Evolutionary conservation across 2,888 invertebrate genomes (phyloP).

Genomic region (Eutolmus rufibarbis): DNA sequence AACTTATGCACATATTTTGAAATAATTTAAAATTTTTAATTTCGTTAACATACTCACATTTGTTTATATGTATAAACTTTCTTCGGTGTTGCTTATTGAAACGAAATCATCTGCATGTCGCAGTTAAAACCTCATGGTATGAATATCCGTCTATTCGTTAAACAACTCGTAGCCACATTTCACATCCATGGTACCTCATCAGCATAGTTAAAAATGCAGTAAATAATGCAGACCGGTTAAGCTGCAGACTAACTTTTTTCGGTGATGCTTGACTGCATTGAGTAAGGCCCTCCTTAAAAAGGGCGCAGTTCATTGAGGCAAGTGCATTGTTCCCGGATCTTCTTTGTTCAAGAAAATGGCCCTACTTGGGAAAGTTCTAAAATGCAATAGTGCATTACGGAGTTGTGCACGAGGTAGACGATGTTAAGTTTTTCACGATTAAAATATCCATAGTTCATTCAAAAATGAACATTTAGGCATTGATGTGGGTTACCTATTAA

Average conservation of each 20-base stretch:
- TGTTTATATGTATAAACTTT: too few species aligned
- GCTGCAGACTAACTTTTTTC: not conserved
- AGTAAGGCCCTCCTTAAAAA: not conserved
- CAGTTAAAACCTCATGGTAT: too few species aligned
- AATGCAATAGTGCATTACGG: not conserved
- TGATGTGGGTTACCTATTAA: too few species aligned
- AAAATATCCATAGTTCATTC: not conserved
- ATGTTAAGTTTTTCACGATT: not conserved
- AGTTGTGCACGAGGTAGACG: not conserved
- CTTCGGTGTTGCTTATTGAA: too few species aligned
- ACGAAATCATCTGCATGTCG: too few species aligned
- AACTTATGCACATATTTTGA: too few species aligned
- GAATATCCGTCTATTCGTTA: not conserved
- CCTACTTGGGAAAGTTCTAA: not conserved
- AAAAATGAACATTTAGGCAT: too few species aligned
- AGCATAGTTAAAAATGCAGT: not conserved
- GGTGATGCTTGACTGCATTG: not conserved
- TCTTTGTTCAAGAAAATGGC: not conserved
- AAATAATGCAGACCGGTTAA: not conserved
- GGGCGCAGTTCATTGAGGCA: not conserved
- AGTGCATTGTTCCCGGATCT: not conserved
- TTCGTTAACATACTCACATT: too few species aligned
- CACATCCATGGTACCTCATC: not conserved
- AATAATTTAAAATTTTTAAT: too few species aligned
- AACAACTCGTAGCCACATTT: not conserved